These are phyloP conservation scores for Poecilia velifera DNA, from an alignment of 2,797 vertebrate genomes.

Conservation along the genomic window DNA sequence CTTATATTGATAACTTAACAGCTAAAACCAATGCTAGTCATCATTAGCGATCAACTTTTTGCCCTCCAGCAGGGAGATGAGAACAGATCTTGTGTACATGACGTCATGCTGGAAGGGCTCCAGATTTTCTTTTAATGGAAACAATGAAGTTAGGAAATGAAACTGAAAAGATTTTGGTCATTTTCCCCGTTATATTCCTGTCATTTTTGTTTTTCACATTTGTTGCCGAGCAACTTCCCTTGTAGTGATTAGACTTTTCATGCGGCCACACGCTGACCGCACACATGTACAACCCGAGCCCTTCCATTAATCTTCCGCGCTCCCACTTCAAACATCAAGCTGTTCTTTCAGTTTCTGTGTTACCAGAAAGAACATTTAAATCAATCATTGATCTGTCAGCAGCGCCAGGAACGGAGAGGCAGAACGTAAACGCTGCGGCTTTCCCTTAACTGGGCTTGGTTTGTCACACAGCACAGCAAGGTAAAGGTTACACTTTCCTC, in stretches of 20 bases:
- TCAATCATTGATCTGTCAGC: slow-evolving; percentile 9
- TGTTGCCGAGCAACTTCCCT: background rate
- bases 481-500: slow-evolving; percentile 41
- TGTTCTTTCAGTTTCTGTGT: background rate
- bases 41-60: too few relatives aligned
- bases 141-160: background rate
- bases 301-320: slow-evolving; percentile 8
- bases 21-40: too few relatives aligned
- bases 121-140: too few relatives aligned
- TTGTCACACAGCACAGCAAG: slow-evolving; percentile 31
- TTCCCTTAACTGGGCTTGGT: slow-evolving; percentile 33
- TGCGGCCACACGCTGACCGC: slow-evolving; percentile 1
- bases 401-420: slow-evolving; percentile 15
- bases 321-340: slow-evolving; percentile 7
- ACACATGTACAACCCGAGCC: background rate
- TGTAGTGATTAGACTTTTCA: background rate
- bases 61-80: too few relatives aligned
- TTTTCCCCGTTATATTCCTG: background rate
- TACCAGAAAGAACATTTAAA: slow-evolving; percentile 14
- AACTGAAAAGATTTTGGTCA: background rate
- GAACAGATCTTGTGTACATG: too few relatives aligned
- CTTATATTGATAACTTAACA: too few relatives aligned
- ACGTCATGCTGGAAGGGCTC: too few relatives aligned
- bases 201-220: background rate
- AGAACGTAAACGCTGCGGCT: slow-evolving; percentile 23